phyloP scores from a whole-genome alignment of 2,888 invertebrate species.

The Apeira syringaria region DNA sequence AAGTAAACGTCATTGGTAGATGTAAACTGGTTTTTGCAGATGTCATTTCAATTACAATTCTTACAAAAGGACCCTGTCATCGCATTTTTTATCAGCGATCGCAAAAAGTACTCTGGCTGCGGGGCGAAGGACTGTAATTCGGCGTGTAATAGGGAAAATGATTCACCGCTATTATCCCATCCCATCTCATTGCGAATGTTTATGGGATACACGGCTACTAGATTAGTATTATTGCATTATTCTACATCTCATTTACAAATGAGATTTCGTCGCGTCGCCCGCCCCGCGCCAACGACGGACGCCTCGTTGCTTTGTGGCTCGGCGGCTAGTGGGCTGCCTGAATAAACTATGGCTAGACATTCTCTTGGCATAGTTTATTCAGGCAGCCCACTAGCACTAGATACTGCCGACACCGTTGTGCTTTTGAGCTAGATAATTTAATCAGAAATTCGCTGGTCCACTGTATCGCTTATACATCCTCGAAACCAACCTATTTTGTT shows the following conservation, averaged over 20 bases:
- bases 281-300: no score
- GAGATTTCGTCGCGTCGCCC: neutral
- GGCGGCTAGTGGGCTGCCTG: no score
- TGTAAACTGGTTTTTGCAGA: slow-evolving; percentile 13
- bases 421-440: slow-evolving; percentile 18
- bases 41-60: slow-evolving; percentile 12
- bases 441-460: slow-evolving; percentile 12
- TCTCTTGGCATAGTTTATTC: no score
- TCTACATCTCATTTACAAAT: slow-evolving; percentile 27
- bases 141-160: slow-evolving; percentile 33
- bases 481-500: slow-evolving; percentile 1
- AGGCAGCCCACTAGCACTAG: no score
- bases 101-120: slow-evolving; percentile 21
- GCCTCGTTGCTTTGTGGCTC: no score
- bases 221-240: slow-evolving; percentile 19
- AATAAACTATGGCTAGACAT: slow-evolving; percentile 15
- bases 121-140: slow-evolving; percentile 13
- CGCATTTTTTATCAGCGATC: slow-evolving; percentile 15
- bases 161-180: slow-evolving; percentile 22
- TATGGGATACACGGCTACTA: slow-evolving; percentile 10
- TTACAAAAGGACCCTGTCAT: slow-evolving; percentile 11
- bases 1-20: slow-evolving; percentile 3
- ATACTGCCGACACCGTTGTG: slow-evolving; percentile 12
- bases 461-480: slow-evolving; percentile 5
- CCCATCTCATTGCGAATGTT: slow-evolving; percentile 14